These are phyloP conservation scores for Rhineura floridana DNA, from an alignment of 2,113 vertebrate species.

Conservation along the genomic window DNA sequence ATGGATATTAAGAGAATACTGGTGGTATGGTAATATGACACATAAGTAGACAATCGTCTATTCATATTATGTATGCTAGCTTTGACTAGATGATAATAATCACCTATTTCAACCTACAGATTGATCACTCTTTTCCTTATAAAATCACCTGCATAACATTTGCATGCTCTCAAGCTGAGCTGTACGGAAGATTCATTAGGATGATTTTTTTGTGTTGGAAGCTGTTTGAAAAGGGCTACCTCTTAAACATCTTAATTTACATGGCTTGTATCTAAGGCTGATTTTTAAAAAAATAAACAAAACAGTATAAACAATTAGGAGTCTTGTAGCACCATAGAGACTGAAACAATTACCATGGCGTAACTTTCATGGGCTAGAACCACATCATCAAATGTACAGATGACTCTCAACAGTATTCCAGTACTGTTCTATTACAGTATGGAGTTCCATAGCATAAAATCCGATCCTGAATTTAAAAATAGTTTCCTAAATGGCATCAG, in stretches of 20 bases:
- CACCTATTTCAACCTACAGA: constrained; percentile 59
- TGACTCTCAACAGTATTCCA: not conserved
- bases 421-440: not conserved
- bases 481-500: constrained; percentile 11
- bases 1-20: constrained; percentile 31
- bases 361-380: not conserved
- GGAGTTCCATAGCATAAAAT: constrained; percentile 40
- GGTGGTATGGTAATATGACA: constrained; percentile 36
- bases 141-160: constrained; percentile 55
- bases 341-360: not conserved
- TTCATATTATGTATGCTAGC: constrained; percentile 45
- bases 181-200: constrained; percentile 49
- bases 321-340: not conserved
- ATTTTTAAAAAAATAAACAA: not conserved
- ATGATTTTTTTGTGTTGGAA: constrained; percentile 55
- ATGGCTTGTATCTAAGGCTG: constrained; percentile 44
- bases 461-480: not conserved
- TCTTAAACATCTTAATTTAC: constrained; percentile 63
- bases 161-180: constrained; percentile 62
- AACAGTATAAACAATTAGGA: not conserved
- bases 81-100: constrained; percentile 42
- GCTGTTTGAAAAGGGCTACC: constrained; percentile 44
- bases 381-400: not conserved
- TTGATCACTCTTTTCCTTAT: constrained; percentile 63
- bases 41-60: constrained; percentile 39